A percentile compares a stretch with the other conserved stretches of the same genome.
Conservation (phyloP, 2,888 invertebrate genomes). For the Pyrochroa serraticornis region DNA sequence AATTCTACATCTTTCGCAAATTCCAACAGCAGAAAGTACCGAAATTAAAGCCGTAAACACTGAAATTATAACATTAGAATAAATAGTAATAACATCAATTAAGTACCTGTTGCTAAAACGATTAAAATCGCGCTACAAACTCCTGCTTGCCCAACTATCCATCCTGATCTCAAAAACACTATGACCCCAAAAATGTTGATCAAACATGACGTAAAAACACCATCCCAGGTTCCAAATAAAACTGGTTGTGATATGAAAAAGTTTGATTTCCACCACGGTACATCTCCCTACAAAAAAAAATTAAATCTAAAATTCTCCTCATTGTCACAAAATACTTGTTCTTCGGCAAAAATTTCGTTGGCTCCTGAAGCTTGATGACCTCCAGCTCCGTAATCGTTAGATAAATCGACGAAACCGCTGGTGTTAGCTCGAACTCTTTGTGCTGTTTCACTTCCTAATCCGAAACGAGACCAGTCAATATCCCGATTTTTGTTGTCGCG, state of each 20-base stretch:
- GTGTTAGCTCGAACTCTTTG: conserved; percentile 66
- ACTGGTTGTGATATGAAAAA: conserved; percentile 96
- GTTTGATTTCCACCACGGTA: conserved; percentile 96
- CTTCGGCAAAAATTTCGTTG: conserved; percentile 90
- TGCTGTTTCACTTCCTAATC: conserved; percentile 59
- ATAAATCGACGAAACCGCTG: conserved; percentile 78
- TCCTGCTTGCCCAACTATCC: conserved; percentile 95
- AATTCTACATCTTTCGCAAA: conserved; percentile 92
- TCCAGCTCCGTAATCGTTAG: conserved; percentile 76
- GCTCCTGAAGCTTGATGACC: conserved; percentile 86
- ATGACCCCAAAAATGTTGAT: conserved; percentile 98
- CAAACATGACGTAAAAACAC: conserved; percentile 96
- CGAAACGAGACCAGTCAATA: conserved; percentile 65
- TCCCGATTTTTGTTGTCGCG: conserved; percentile 47
- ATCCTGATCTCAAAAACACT: conserved; percentile 94
- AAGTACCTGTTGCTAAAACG: conserved; percentile 76
- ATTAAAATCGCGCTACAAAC: conserved; percentile 80
- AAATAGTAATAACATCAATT: neutral
- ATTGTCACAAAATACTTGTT: conserved; percentile 68
- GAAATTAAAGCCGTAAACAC: conserved; percentile 90
- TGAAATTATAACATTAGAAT: conserved; percentile 53
- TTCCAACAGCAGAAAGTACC: conserved; percentile 93
- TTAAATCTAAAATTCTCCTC: neutral
- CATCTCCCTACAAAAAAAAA: conserved; percentile 65
- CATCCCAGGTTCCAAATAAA: conserved; percentile 97